Conservation (phyloP, 2,888 invertebrate species). For the Baccha elongata region DNA sequence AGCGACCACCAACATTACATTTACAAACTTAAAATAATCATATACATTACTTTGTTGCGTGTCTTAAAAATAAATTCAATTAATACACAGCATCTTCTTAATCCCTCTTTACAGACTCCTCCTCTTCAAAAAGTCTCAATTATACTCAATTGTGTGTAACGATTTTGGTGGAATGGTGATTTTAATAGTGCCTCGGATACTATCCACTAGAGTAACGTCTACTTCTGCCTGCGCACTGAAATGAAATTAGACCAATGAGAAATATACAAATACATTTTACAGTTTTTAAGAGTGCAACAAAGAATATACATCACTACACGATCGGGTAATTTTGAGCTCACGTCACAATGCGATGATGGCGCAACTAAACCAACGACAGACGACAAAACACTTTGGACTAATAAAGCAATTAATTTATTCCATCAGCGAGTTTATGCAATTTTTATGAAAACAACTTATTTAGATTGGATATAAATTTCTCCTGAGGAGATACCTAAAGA, state of each 20-base stretch:
- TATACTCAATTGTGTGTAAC: conserved; percentile 63
- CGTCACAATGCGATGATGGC: conserved; percentile 1
- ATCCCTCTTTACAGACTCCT: neutral
- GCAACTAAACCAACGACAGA: neutral
- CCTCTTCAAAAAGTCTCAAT: conserved; percentile 18
- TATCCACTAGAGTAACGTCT: conserved; percentile 80
- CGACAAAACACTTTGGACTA: conserved; percentile 23
- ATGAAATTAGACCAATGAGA: conserved; percentile 30
- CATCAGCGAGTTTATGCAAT: conserved; percentile 45
- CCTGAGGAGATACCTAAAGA: conserved; percentile 30
- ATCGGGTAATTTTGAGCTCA: conserved; percentile 5
- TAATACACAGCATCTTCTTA: conserved; percentile 15
- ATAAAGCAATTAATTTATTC: conserved; percentile 53
- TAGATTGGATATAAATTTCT: conserved; percentile 52
- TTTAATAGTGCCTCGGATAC: conserved; percentile 79
- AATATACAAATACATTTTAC: conserved; percentile 32
- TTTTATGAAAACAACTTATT: conserved; percentile 54
- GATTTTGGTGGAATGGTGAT: conserved; percentile 78
- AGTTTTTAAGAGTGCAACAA: neutral
- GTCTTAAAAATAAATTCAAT: conserved; percentile 61
- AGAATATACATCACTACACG: conserved; percentile 9
- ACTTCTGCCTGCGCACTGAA: conserved; percentile 78
- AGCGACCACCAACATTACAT: neutral
- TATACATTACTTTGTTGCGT: conserved; percentile 63
- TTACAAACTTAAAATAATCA: no score